Conservation (phyloP, 2,797 vertebrate species). For the Sylvia borin region DNA sequence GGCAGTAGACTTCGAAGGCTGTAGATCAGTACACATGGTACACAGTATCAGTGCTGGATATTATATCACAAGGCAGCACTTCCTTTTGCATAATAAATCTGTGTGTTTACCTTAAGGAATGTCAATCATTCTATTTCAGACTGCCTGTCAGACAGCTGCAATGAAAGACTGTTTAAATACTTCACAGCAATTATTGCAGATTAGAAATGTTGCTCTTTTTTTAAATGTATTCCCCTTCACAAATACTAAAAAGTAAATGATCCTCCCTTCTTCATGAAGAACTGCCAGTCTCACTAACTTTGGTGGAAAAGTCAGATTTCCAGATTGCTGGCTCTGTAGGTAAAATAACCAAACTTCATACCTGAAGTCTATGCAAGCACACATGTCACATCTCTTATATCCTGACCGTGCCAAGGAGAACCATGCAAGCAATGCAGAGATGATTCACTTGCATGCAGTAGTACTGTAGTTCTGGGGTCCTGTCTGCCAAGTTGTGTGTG, state of each 20-base stretch:
- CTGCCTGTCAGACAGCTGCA: neutral
- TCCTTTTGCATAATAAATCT: neutral
- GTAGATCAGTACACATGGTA: neutral
- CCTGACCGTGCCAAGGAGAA: neutral
- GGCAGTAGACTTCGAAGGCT: neutral
- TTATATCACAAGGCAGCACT: neutral
- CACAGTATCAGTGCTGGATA: neutral
- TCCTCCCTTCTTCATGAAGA: neutral
- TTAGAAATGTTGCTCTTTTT: neutral
- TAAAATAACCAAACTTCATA: neutral
- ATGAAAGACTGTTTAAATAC: neutral
- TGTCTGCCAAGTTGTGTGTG: neutral
- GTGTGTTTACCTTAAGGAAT: neutral
- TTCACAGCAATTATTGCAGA: neutral
- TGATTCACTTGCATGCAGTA: neutral
- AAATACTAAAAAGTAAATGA: neutral
- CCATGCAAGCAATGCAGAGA: neutral
- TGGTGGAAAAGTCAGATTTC: neutral
- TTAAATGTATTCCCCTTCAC: neutral
- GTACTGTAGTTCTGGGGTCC: neutral
- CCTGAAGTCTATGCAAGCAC: neutral
- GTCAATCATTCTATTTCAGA: neutral
- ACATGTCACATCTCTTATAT: neutral
- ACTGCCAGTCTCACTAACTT: neutral
- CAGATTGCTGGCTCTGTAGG: neutral